These are phyloP conservation scores for Drosophila suboccidentalis DNA, from an alignment of 2,888 invertebrate species.

Conservation along the genomic window DNA sequence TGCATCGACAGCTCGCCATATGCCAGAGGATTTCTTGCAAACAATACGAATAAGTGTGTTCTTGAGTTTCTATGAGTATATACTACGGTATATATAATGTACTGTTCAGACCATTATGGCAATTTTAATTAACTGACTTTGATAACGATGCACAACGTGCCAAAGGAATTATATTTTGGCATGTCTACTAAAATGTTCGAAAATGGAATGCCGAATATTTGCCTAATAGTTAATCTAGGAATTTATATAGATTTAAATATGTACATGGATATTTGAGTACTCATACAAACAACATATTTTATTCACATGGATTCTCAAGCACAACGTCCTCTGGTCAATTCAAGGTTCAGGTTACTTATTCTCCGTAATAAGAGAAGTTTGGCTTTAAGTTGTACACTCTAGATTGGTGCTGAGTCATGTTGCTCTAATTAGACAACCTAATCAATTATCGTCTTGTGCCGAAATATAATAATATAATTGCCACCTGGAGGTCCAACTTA, in stretches of 20 bases:
- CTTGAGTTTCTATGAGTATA: slow-evolving; percentile 36
- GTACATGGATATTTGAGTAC: too few species aligned
- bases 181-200: neutral
- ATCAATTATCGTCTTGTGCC: slow-evolving; percentile 48
- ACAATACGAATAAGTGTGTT: slow-evolving; percentile 64
- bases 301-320: neutral
- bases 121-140: slow-evolving; percentile 79
- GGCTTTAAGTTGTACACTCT: slow-evolving; percentile 3
- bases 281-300: neutral
- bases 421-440: slow-evolving; percentile 48
- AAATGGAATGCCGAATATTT: neutral
- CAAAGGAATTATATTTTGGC: neutral
- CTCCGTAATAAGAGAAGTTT: slow-evolving; percentile 21
- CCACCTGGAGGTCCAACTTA: slow-evolving; percentile 47
- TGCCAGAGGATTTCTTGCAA: slow-evolving; percentile 53
- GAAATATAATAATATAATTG: slow-evolving; percentile 63
- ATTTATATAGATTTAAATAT: too few species aligned
- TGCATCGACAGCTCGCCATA: slow-evolving; percentile 44
- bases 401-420: slow-evolving; percentile 42
- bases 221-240: neutral
- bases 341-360: slow-evolving; percentile 3
- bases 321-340: neutral
- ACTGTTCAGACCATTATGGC: slow-evolving; percentile 59
- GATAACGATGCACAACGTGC: slow-evolving; percentile 33
- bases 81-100: slow-evolving; percentile 23